phyloP scores from a whole-genome alignment of 2,888 invertebrate species.

The Cosmopolites sordidus region DNA sequence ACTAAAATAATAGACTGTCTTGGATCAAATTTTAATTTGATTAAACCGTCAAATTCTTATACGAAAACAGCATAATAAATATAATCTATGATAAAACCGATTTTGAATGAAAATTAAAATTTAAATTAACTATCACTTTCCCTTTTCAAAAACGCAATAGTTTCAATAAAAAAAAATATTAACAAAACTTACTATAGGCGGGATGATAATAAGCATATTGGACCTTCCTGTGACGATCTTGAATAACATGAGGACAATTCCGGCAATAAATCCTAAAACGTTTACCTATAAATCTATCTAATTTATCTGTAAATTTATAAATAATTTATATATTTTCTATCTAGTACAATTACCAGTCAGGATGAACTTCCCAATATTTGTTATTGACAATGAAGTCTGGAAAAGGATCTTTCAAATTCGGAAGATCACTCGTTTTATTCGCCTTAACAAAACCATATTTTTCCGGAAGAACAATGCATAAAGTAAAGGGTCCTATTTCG shows the following conservation, averaged over 20 bases:
- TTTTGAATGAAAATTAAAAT: too few species aligned
- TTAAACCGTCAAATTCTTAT: too few species aligned
- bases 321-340: too few species aligned
- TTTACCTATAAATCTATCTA: too few species aligned
- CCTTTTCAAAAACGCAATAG: too few species aligned
- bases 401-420: slow-evolving; percentile 10
- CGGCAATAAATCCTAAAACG: slow-evolving; percentile 61
- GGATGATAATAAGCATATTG: slow-evolving; percentile 25
- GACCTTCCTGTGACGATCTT: slow-evolving; percentile 27
- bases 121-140: too few species aligned
- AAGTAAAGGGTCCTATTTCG: slow-evolving; percentile 77
- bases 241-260: slow-evolving; percentile 29
- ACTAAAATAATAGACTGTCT: too few species aligned
- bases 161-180: too few species aligned
- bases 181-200: slow-evolving; percentile 18
- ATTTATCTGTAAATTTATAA: too few species aligned
- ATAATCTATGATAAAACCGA: too few species aligned
- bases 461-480: slow-evolving; percentile 82
- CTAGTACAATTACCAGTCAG: slow-evolving; percentile 67
- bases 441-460: slow-evolving; percentile 68
- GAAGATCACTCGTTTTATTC: slow-evolving; percentile 49
- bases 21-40: too few species aligned
- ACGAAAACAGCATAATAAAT: too few species aligned
- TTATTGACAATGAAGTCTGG: slow-evolving; percentile 15
- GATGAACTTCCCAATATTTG: slow-evolving; percentile 78